Base-by-base conservation (phyloP, 2,113 vertebrate species). In the Peromyscus maniculatus region DNA sequence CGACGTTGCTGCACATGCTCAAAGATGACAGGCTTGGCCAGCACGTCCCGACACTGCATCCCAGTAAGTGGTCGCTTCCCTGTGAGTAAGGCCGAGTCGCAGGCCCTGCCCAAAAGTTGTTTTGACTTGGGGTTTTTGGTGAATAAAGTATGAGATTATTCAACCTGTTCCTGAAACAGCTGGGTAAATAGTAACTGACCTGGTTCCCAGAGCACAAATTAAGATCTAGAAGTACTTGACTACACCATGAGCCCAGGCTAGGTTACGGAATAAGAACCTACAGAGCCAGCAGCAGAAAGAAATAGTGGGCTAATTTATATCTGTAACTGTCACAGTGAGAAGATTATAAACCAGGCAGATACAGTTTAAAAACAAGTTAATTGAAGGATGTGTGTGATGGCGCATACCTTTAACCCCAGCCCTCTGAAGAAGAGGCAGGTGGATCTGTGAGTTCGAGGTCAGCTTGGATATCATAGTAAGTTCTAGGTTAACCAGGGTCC, bases 21-120 rank as follows among this genome's bases (percentile, higher is more conserved):
- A 99, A 99, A 99, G 99, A 99, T 98, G 99, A 99, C 99, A 99
- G 99, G 98, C 98, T 99, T 98, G 99, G 99, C 98, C 99, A 99
- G 67, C 99, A 99, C 5, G 99, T 99, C 96, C 99, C 99, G 91
- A 99, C 99, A 9, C 98, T 99, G 98, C 99, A 99, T 98, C 99
- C 99, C 97, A 99, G 99, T 99, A 98, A 99, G 99, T 99, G 82
- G 31, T 26, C 0, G 59, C 89, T 28, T 59, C n/a, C 4, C 17
- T 28, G 0, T 57, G 66, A 52, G 67, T 16, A 26, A 36, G 66
- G 72, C 87, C 21, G 28, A 28, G 36, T 93, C 57, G 67, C 46
- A 77, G 26, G 4, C 13, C 22, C 52, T 88, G 52, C 57, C 59
- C 64, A 52, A 74, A 95, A 75, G 8, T 7, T 0, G 4, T 24